Evolutionary conservation across 2,888 invertebrate species (phyloP).

Genomic region (Sphecodes monilicornis): DNA sequence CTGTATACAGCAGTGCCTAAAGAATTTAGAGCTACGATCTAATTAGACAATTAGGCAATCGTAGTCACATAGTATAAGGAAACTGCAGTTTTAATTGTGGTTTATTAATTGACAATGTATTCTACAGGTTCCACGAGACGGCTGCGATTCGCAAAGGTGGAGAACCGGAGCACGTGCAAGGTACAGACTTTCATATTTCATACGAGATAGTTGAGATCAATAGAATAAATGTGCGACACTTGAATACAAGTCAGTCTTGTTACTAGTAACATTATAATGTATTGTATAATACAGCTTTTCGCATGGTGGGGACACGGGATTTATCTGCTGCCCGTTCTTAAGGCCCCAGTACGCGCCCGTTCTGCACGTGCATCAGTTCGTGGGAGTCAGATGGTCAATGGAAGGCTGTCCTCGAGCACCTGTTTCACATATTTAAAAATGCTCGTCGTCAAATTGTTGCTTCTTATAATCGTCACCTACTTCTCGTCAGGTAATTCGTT

Average conservation of each 20-base stretch:
- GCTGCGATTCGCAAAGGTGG: neutral
- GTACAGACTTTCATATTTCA: conserved; percentile 5
- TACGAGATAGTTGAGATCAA: conserved; percentile 25
- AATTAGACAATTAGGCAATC: neutral
- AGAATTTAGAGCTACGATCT: neutral
- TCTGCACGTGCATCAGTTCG: conserved; percentile 46
- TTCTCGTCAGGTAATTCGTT: conserved; percentile 51
- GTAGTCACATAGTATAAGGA: neutral
- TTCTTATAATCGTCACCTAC: conserved; percentile 15
- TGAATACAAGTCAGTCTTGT: conserved; percentile 25
- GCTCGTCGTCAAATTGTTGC: conserved; percentile 27
- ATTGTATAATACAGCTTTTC: conserved; percentile 53
- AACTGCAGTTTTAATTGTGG: neutral
- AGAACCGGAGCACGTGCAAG: conserved; percentile 6
- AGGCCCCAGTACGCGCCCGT: conserved; percentile 48
- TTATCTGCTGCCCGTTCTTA: conserved; percentile 57
- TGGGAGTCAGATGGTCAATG: conserved; percentile 21
- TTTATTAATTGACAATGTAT: conserved; percentile 11
- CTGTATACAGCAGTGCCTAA: neutral
- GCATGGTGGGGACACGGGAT: conserved; percentile 63
- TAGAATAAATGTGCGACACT: conserved; percentile 42
- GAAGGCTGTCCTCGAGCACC: conserved; percentile 5
- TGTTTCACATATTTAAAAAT: conserved; percentile 33
- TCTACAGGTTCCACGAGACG: conserved; percentile 15
- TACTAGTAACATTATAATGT: conserved; percentile 52